Percentiles rank a stretch among this genome's conserved stretches.
Conservation (phyloP, 2,888 invertebrate genomes). For the Erannis defoliaria region DNA sequence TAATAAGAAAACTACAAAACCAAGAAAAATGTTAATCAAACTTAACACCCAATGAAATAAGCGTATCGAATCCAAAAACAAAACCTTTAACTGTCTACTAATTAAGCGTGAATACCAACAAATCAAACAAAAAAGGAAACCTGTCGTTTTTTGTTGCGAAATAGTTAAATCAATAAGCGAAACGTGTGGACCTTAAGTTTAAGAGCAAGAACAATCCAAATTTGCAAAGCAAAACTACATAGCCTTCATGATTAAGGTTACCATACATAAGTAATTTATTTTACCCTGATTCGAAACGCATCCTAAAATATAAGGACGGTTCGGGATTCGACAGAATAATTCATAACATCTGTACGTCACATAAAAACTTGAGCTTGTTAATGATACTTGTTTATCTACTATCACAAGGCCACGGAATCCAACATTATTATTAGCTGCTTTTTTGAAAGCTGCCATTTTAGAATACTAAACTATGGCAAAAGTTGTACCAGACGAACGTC, state of each 20-base stretch:
- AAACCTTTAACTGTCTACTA: constrained; percentile 39
- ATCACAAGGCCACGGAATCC: constrained; percentile 12
- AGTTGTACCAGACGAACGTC: constrained; percentile 36
- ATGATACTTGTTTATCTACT: constrained; percentile 4
- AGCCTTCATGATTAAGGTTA: constrained; percentile 29
- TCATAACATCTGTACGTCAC: background rate
- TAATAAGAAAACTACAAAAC: constrained; percentile 15
- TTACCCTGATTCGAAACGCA: constrained; percentile 18
- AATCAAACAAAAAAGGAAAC: constrained; percentile 36
- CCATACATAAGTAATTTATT: constrained; percentile 30
- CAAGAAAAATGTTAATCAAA: constrained; percentile 20
- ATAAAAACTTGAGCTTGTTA: background rate
- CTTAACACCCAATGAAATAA: constrained; percentile 27
- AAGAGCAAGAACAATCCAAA: constrained; percentile 27
- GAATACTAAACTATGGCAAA: constrained; percentile 10
- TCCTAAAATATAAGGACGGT: constrained; percentile 9
- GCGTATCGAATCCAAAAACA: constrained; percentile 33
- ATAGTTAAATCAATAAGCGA: constrained; percentile 38
- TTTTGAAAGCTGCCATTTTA: constrained; percentile 24
- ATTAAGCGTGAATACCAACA: constrained; percentile 41
- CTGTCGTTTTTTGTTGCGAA: constrained; percentile 27
- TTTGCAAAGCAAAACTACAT: constrained; percentile 35
- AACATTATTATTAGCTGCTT: constrained; percentile 16
- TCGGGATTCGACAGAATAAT: background rate
- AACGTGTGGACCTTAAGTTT: constrained; percentile 34